phyloP scores from a whole-genome alignment of 2,113 vertebrate species.

The Phylloscopus whistleri region DNA sequence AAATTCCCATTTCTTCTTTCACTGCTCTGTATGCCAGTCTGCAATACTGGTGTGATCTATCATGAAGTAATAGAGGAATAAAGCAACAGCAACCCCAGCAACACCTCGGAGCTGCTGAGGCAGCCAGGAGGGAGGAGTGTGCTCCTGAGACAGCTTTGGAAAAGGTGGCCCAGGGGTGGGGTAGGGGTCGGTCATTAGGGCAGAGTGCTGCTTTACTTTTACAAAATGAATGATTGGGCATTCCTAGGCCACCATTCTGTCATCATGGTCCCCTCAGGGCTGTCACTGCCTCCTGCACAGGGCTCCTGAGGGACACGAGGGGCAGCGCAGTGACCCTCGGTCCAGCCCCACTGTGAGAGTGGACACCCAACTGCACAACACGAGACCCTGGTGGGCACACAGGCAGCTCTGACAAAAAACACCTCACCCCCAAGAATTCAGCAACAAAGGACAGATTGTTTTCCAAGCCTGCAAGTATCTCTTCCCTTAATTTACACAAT shows the following conservation, averaged over 20 bases:
- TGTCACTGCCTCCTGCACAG: background rate
- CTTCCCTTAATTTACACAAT: background rate
- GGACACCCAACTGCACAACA: background rate
- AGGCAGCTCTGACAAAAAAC: background rate
- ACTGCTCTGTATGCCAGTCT: background rate
- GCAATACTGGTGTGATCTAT: background rate
- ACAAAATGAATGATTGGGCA: background rate
- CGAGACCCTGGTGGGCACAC: background rate
- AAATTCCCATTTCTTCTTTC: background rate
- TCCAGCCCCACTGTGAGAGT: background rate
- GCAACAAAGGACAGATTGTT: background rate
- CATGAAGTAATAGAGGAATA: background rate
- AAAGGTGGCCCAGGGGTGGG: background rate
- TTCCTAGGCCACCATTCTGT: background rate
- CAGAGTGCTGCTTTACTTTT: background rate
- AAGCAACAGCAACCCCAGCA: background rate
- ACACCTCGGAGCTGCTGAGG: background rate
- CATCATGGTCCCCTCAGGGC: background rate
- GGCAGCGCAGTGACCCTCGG: fast-evolving
- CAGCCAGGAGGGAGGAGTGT: fast-evolving
- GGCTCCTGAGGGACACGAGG: fast-evolving
- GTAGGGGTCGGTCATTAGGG: fast-evolving
- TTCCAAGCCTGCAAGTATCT: background rate
- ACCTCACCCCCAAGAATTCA: background rate
- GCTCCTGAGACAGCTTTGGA: background rate